Evolutionary conservation across 2,113 vertebrate genomes (phyloP).

Genomic region (Nestor notabilis): DNA sequence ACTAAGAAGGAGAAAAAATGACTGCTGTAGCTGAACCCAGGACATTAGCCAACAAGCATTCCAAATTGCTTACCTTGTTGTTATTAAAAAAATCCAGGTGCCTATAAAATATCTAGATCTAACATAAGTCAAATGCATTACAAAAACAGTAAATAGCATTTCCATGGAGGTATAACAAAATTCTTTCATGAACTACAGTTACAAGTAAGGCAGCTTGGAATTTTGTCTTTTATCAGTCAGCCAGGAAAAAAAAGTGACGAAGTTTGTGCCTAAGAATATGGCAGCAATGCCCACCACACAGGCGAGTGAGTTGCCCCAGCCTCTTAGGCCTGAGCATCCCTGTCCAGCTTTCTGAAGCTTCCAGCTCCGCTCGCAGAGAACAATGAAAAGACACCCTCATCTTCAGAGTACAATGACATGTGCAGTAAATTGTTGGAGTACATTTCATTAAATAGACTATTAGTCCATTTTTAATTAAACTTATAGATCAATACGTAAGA

Average conservation of each 20-base stretch:
- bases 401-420: not conserved
- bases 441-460: not conserved
- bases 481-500: not conserved
- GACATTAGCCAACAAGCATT: not conserved
- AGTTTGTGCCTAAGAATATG: not conserved
- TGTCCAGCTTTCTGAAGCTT: not conserved
- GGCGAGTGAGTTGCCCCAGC: not conserved
- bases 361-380: not conserved
- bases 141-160: not conserved
- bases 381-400: not conserved
- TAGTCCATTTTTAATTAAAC: not conserved
- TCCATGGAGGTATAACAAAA: not conserved
- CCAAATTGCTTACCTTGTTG: not conserved
- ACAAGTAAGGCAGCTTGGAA: not conserved
- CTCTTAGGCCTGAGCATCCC: not conserved
- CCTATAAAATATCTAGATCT: not conserved
- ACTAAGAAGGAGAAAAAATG: no score
- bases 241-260: not conserved
- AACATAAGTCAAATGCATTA: not conserved
- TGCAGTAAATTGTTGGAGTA: not conserved
- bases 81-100: not conserved
- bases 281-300: fast-evolving
- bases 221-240: not conserved
- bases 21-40: no score
- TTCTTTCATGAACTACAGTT: not conserved